These are phyloP conservation scores for Triplophysa siluroides DNA, from an alignment of 2,113 vertebrate genomes.

Conservation along the genomic window DNA sequence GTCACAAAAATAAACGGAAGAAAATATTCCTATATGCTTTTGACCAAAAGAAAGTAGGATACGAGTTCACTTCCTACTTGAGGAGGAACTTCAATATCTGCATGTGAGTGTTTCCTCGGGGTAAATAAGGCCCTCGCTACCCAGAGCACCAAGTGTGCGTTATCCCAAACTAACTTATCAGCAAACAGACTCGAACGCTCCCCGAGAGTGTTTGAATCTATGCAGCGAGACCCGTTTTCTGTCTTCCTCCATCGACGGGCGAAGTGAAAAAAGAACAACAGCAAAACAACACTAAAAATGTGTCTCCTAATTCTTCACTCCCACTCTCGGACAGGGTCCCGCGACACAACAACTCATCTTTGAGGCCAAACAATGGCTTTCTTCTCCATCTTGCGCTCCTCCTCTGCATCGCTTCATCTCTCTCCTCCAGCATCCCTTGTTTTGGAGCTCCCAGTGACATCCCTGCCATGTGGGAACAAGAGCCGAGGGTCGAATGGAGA, in stretches of 20 bases:
- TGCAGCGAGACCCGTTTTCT: background rate
- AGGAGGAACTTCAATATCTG: background rate
- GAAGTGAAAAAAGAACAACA: background rate
- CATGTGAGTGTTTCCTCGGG: slow-evolving; percentile 7
- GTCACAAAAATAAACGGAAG: too few species aligned
- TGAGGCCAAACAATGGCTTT: slow-evolving; percentile 57
- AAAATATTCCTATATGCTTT: too few species aligned
- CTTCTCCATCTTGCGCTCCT: slow-evolving; percentile 54
- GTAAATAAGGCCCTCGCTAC: slow-evolving; percentile 16
- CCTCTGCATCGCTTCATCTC: slow-evolving; percentile 53
- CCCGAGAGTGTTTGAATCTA: background rate
- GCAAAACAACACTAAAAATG: background rate
- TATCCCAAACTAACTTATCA: slow-evolving; percentile 11
- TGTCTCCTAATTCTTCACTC: slow-evolving; percentile 29
- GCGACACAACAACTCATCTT: slow-evolving; percentile 53
- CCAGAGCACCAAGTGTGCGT: background rate
- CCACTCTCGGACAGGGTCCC: slow-evolving; percentile 42
- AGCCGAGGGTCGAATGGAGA: slow-evolving; percentile 48
- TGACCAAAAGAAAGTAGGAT: too few species aligned
- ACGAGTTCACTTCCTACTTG: too few species aligned
- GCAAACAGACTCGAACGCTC: slow-evolving; percentile 31
- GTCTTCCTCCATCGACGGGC: background rate
- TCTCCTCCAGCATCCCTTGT: slow-evolving; percentile 59
- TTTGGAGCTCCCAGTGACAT: slow-evolving; percentile 76
- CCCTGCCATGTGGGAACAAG: slow-evolving; percentile 70